These are phyloP conservation scores for Discoglossus pictus DNA, from an alignment of 2,797 vertebrate genomes.

Conservation along the genomic window DNA sequence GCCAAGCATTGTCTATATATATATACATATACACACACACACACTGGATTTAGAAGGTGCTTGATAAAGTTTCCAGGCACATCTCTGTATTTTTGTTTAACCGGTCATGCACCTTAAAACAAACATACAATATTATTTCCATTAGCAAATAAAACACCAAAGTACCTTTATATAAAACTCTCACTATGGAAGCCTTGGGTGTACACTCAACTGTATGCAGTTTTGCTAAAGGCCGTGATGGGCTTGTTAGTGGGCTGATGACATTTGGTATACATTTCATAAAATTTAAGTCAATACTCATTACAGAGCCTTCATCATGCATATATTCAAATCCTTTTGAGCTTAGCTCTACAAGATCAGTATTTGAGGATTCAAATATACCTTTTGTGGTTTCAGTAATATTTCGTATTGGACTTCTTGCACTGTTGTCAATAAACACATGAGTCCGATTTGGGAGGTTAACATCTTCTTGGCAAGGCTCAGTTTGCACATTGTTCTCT, in stretches of 20 bases:
- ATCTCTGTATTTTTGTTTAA: too few species aligned
- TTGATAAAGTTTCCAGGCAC: too few species aligned
- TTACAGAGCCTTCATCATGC: slow-evolving; percentile 88
- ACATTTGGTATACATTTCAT: slow-evolving; percentile 84
- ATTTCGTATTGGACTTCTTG: slow-evolving; percentile 61
- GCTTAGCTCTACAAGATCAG: slow-evolving; percentile 46
- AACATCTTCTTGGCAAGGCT: neutral
- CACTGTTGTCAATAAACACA: slow-evolving; percentile 52
- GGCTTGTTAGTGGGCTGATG: slow-evolving; percentile 93
- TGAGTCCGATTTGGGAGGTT: slow-evolving; percentile 41
- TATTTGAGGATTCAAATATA: slow-evolving; percentile 53
- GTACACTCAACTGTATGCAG: slow-evolving; percentile 66
- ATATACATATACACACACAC: too few species aligned
- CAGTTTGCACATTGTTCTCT: slow-evolving; percentile 30
- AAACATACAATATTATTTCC: neutral
- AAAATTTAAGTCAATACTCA: slow-evolving; percentile 83
- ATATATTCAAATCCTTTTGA: slow-evolving; percentile 58
- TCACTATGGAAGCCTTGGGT: slow-evolving; percentile 75
- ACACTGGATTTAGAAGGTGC: too few species aligned
- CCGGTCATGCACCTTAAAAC: too few species aligned
- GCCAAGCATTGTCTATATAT: too few species aligned
- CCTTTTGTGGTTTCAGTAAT: slow-evolving; percentile 55
- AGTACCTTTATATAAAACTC: slow-evolving; percentile 84
- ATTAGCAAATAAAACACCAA: slow-evolving; percentile 19
- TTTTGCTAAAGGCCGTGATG: slow-evolving; percentile 75